These are phyloP conservation scores for Phrynosoma platyrhinos DNA, from an alignment of 2,113 vertebrate genomes.

Conservation along the genomic window DNA sequence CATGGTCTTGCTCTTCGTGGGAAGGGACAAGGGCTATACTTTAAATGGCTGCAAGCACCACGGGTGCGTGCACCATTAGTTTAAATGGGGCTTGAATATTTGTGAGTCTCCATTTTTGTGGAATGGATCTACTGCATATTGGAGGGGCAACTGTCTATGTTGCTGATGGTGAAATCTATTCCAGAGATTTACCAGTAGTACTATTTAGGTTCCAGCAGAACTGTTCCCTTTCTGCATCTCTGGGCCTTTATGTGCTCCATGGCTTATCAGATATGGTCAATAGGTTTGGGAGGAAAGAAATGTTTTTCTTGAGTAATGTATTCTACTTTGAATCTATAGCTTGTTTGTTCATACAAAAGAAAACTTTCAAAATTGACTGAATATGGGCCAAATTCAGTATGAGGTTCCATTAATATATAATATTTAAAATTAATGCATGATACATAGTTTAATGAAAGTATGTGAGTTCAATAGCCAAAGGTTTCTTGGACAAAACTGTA, in stretches of 20 bases:
- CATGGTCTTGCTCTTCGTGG: too few species aligned
- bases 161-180: not conserved
- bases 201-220: not conserved
- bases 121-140: too few species aligned
- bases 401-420: not conserved
- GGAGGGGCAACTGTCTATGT: not conserved
- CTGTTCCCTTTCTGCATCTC: not conserved
- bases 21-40: too few species aligned
- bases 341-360: not conserved
- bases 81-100: too few species aligned
- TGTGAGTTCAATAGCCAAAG: not conserved
- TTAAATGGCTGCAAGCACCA: too few species aligned
- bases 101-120: too few species aligned
- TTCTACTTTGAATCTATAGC: not conserved
- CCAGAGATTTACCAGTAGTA: too few species aligned
- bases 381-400: not conserved
- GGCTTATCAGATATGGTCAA: not conserved
- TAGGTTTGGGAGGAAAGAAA: not conserved
- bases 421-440: not conserved
- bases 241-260: not conserved
- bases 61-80: too few species aligned
- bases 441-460: slow-evolving; percentile 7
- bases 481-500: not conserved
- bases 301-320: not conserved
- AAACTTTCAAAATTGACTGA: slow-evolving; percentile 8